Evolutionary conservation across 2,113 vertebrate genomes (phyloP).

Genomic region (Myxocyprinus asiaticus): DNA sequence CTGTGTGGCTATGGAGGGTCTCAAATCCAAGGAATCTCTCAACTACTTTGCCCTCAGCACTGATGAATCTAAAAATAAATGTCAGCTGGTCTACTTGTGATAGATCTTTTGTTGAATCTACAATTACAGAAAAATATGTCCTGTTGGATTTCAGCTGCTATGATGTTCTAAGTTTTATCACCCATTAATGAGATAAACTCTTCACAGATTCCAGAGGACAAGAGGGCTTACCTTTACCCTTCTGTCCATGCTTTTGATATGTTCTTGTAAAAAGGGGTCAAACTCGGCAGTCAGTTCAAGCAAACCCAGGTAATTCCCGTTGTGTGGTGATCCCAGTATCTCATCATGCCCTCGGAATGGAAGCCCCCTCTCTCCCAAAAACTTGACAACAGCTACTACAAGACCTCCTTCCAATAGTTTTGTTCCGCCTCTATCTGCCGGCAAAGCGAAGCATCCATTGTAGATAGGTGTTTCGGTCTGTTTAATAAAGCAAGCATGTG

Average conservation of each 20-base stretch:
- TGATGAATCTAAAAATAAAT: constrained; percentile 43
- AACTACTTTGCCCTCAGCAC: constrained; percentile 11
- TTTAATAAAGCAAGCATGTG: constrained; percentile 30
- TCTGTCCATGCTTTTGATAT: constrained; percentile 30
- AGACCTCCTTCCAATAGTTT: constrained; percentile 40
- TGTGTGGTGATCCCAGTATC: constrained; percentile 35
- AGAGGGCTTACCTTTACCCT: constrained; percentile 24
- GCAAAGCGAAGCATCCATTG: constrained; percentile 12
- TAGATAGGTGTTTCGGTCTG: constrained; percentile 13
- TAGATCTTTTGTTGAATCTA: constrained; percentile 40
- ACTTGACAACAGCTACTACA: constrained; percentile 49
- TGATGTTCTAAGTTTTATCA: constrained; percentile 33
- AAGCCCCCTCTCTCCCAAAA: constrained; percentile 47
- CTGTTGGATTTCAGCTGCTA: constrained; percentile 4
- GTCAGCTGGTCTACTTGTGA: constrained; percentile 39
- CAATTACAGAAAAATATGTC: constrained; percentile 38
- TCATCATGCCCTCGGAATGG: constrained; percentile 44
- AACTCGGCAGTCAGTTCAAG: constrained; percentile 45
- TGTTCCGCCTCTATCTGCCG: constrained; percentile 31
- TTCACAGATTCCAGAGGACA: constrained; percentile 31
- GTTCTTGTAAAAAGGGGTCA: constrained; percentile 46
- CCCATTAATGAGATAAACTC: constrained; percentile 45
- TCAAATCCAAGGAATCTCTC: constrained; percentile 42
- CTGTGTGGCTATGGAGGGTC: constrained; percentile 36
- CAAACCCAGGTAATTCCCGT: constrained; percentile 46